Evolutionary conservation across 2,888 invertebrate species (phyloP).

Genomic region (Caenorhabditis parvicauda): DNA sequence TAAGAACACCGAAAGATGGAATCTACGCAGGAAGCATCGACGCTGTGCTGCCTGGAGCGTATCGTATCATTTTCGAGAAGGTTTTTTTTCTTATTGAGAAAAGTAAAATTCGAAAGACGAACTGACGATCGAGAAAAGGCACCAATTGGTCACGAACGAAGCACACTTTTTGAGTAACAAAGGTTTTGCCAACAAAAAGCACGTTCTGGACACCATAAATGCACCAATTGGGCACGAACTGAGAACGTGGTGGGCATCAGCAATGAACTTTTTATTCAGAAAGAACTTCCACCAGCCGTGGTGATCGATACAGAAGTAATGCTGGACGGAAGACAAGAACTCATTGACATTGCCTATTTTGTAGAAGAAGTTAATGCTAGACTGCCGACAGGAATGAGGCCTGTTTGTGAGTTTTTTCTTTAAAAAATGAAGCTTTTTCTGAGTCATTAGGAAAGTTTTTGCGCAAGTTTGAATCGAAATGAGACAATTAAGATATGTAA

Average conservation of each 20-base stretch:
- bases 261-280: constrained; percentile 6
- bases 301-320: constrained; percentile 51
- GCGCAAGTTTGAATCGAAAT: background rate
- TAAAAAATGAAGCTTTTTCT: too few relatives aligned
- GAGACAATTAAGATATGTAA: too few relatives aligned
- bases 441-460: too few relatives aligned
- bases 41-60: constrained; percentile 55
- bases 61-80: constrained; percentile 61
- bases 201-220: too few relatives aligned
- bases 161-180: too few relatives aligned
- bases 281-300: constrained; percentile 26
- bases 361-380: constrained; percentile 51
- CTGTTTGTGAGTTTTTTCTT: constrained; percentile 8
- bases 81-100: constrained; percentile 23
- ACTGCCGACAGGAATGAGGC: constrained; percentile 24
- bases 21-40: constrained; percentile 61
- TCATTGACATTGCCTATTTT: constrained; percentile 57
- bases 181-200: too few relatives aligned
- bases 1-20: constrained; percentile 54
- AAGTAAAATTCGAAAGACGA: too few relatives aligned
- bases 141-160: too few relatives aligned
- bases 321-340: constrained; percentile 43
- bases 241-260: too few relatives aligned
- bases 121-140: too few relatives aligned
- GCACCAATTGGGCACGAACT: too few relatives aligned